phyloP scores from a whole-genome alignment of 2,113 vertebrate species.

The Diadophis punctatus region DNA sequence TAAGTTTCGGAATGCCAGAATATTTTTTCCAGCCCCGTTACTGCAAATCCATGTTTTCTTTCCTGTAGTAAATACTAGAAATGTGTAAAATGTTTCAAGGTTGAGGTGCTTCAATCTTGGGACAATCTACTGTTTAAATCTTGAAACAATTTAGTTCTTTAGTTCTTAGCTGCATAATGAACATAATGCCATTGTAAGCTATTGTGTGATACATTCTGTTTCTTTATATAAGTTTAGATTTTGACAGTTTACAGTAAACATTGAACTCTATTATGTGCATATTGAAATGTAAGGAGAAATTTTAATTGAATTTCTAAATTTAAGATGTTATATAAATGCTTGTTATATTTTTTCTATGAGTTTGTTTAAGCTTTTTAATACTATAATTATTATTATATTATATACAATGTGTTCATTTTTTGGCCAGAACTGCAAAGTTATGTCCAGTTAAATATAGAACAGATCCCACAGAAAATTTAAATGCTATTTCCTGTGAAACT shows the following conservation, averaged over 20 bases:
- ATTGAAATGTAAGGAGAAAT: neutral
- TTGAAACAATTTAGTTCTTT: neutral
- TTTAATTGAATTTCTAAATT: neutral
- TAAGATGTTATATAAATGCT: neutral
- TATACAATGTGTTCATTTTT: neutral
- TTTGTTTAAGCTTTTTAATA: neutral
- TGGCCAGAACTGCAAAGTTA: neutral
- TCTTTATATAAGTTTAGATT: neutral
- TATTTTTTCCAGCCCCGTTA: neutral
- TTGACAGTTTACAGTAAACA: neutral
- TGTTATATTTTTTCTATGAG: neutral
- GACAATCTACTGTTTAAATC: neutral
- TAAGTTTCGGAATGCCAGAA: neutral
- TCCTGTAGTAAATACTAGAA: neutral
- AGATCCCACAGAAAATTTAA: conserved; percentile 1
- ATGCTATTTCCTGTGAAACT: neutral
- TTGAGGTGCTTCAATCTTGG: neutral
- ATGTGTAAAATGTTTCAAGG: neutral
- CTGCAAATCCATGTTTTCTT: neutral
- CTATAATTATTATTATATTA: neutral
- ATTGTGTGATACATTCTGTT: neutral
- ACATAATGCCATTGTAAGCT: neutral
- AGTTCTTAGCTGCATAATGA: neutral
- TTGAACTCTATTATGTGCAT: neutral
- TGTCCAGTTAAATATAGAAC: neutral